Conservation (phyloP, 2,797 vertebrate species). For the Cryptoprocta ferox region DNA sequence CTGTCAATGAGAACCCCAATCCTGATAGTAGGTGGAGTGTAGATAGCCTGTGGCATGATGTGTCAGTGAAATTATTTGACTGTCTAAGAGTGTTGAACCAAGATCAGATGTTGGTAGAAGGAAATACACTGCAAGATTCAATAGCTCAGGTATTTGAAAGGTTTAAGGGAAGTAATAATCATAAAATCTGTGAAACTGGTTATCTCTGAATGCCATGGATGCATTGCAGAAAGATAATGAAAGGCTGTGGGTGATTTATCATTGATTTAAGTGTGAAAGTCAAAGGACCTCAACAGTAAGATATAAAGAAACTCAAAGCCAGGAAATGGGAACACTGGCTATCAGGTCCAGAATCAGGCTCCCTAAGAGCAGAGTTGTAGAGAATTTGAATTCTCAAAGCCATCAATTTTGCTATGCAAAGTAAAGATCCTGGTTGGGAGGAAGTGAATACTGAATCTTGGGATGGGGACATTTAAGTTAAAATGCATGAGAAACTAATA, state of each 20-base stretch:
- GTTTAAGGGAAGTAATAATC: background rate
- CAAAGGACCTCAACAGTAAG: background rate
- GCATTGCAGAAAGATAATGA: background rate
- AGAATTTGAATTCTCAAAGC: background rate
- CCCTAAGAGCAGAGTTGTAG: background rate
- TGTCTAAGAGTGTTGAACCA: background rate
- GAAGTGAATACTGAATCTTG: background rate
- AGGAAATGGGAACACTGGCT: background rate
- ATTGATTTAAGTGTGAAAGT: background rate
- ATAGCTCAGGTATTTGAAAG: background rate
- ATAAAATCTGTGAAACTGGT: background rate
- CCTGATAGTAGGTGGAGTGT: background rate
- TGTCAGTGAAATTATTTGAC: background rate
- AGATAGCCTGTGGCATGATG: background rate
- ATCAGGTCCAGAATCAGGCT: background rate
- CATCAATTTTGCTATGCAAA: background rate
- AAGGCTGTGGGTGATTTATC: background rate
- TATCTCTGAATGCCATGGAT: background rate
- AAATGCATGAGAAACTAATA: background rate
- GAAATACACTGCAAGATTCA: background rate
- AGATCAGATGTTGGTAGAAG: background rate
- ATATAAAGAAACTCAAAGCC: background rate
- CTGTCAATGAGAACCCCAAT: background rate
- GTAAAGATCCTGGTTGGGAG: background rate
- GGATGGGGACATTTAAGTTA: background rate